Evolutionary conservation across 1,140 invertebrate species (phyloP).

Genomic region (Stratiolaelaps scimitus): DNA sequence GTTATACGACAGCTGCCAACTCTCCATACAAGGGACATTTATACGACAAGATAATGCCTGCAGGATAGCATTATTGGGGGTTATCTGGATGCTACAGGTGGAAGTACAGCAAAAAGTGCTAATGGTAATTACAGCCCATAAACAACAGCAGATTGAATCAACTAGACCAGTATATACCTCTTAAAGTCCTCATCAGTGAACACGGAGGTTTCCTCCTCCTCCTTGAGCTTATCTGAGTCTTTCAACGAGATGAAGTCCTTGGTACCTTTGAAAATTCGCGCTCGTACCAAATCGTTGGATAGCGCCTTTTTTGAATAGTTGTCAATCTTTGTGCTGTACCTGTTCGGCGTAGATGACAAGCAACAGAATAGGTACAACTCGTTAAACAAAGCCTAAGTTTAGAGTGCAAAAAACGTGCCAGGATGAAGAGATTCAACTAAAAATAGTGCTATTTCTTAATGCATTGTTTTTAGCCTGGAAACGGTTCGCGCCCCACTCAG

Average conservation of each 20-base stretch:
- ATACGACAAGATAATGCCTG: no score
- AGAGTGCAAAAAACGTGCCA: no score
- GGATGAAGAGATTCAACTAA: no score
- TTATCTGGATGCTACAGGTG: neutral
- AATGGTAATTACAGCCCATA: neutral
- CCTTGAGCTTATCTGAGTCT: neutral
- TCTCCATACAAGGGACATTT: no score
- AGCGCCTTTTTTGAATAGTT: constrained; percentile 3
- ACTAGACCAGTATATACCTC: neutral
- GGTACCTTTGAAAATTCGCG: neutral
- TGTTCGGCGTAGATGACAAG: neutral
- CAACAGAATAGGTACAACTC: no score
- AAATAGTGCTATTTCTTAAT: no score
- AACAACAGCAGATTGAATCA: neutral
- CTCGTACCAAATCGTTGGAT: constrained; percentile 9
- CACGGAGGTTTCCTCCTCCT: neutral
- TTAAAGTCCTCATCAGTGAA: constrained; percentile 25
- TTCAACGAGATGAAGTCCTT: neutral
- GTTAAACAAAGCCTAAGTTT: no score
- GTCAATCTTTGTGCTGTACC: constrained; percentile 14
- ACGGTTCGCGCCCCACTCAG: no score
- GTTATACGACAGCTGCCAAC: no score
- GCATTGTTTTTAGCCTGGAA: no score
- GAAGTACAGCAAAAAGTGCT: neutral
- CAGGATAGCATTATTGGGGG: no score